These are phyloP conservation scores for Tridacna crocea DNA, from an alignment of 2,888 invertebrate species.

Conservation along the genomic window DNA sequence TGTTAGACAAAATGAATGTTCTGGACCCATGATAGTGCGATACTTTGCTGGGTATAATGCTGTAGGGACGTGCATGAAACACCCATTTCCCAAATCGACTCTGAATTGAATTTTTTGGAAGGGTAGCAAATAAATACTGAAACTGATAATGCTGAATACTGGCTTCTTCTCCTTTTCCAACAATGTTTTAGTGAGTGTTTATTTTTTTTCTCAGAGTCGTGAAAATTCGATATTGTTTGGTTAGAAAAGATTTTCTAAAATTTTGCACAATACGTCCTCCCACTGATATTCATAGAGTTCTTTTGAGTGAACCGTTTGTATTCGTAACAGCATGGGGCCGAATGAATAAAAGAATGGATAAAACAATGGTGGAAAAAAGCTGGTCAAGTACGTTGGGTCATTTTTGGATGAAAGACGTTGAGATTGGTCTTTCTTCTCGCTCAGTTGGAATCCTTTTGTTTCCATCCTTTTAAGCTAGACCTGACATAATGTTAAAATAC, in stretches of 20 bases:
- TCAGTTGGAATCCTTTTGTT: slow-evolving; percentile 24
- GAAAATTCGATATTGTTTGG: not conserved
- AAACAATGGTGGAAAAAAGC: slow-evolving; percentile 24
- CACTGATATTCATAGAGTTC: slow-evolving; percentile 10
- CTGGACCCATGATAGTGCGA: too few relatives aligned
- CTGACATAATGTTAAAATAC: slow-evolving; percentile 13
- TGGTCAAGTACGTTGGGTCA: slow-evolving; percentile 24
- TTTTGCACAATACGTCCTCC: not conserved
- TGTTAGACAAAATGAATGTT: too few relatives aligned
- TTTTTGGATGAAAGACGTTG: slow-evolving; percentile 28
- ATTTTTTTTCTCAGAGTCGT: too few relatives aligned
- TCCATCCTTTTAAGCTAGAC: slow-evolving; percentile 15
- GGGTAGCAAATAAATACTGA: too few relatives aligned
- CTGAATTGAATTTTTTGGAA: too few relatives aligned
- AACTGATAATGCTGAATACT: too few relatives aligned
- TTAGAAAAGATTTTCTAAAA: not conserved
- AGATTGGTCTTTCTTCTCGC: slow-evolving; percentile 23
- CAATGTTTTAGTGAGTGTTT: too few relatives aligned
- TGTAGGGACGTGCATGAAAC: too few relatives aligned
- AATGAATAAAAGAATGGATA: slow-evolving; percentile 6
- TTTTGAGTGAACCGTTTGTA: slow-evolving; percentile 8
- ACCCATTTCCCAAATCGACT: too few relatives aligned
- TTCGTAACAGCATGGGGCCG: slow-evolving; percentile 18
- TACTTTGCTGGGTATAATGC: too few relatives aligned
- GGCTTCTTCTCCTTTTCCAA: too few relatives aligned